Evolutionary conservation across 2,888 invertebrate genomes (phyloP).

Genomic region (Trachelus tabidus): DNA sequence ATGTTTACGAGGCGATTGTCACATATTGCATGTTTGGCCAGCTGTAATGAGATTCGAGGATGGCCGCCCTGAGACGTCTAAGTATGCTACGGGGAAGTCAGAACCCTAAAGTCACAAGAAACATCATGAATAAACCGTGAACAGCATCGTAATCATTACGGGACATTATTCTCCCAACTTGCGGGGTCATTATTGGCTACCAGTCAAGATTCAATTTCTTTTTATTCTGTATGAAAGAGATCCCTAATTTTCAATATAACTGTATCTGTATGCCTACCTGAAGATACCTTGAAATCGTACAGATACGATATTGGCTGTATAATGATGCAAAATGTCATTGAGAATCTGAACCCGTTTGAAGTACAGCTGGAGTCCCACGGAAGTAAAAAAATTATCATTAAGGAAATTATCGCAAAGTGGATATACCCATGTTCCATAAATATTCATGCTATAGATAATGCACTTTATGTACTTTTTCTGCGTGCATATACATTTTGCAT

Average conservation of each 20-base stretch:
- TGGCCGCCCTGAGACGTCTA: background rate
- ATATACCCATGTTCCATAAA: background rate
- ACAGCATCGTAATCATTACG: background rate
- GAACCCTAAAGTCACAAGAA: background rate
- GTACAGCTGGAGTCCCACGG: background rate
- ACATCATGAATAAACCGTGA: background rate
- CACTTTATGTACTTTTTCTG: background rate
- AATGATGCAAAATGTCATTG: background rate
- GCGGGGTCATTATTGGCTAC: background rate
- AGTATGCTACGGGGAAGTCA: background rate
- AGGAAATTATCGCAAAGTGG: background rate
- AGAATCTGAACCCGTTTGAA: too few relatives aligned
- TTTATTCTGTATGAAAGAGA: background rate
- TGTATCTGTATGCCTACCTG: background rate
- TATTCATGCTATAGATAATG: background rate
- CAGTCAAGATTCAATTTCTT: background rate
- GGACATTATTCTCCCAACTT: background rate
- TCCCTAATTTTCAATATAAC: background rate
- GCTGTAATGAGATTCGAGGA: conserved; percentile 32
- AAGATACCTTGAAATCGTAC: background rate
- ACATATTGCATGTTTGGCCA: conserved; percentile 36
- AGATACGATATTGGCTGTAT: background rate
- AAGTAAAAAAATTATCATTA: background rate
- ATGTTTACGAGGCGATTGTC: conserved; percentile 28
- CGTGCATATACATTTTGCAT: background rate